phyloP scores from a whole-genome alignment of 2,113 vertebrate species.

The Rhagologus leucostigma region DNA sequence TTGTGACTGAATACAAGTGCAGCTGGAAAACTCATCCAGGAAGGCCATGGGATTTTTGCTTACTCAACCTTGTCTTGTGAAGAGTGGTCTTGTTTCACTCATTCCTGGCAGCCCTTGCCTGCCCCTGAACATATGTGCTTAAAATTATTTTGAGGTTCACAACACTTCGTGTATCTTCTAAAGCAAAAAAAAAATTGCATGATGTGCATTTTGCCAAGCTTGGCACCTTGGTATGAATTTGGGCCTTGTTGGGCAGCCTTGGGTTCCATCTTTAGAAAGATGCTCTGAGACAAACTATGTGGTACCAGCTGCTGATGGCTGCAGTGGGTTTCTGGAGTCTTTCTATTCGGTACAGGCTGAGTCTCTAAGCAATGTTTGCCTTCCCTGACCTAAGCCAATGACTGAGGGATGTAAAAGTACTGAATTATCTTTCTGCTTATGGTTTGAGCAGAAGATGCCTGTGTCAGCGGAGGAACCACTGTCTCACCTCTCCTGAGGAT shows the following conservation, averaged over 20 bases:
- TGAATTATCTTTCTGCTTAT: not conserved
- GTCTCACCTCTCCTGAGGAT: not conserved
- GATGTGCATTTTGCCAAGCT: not conserved
- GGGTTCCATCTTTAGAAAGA: not conserved
- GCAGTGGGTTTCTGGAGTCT: not conserved
- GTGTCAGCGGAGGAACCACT: not conserved
- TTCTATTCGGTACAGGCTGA: not conserved
- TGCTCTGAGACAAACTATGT: not conserved
- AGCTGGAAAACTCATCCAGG: not conserved
- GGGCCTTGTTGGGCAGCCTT: not conserved
- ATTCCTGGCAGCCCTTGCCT: not conserved
- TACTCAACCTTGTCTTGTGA: not conserved
- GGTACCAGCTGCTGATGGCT: not conserved
- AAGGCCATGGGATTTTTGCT: not conserved
- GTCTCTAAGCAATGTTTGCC: not conserved
- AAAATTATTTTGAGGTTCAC: not conserved
- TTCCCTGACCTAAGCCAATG: rapidly evolving
- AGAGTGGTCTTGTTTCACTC: not conserved
- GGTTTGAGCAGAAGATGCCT: not conserved
- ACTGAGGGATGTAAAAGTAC: not conserved
- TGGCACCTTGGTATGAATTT: not conserved
- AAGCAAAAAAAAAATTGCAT: not conserved
- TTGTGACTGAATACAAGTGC: not conserved
- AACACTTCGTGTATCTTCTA: not conserved
- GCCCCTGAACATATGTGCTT: not conserved